phyloP scores from a whole-genome alignment of 2,113 vertebrate genomes.

The Lepus americanus region DNA sequence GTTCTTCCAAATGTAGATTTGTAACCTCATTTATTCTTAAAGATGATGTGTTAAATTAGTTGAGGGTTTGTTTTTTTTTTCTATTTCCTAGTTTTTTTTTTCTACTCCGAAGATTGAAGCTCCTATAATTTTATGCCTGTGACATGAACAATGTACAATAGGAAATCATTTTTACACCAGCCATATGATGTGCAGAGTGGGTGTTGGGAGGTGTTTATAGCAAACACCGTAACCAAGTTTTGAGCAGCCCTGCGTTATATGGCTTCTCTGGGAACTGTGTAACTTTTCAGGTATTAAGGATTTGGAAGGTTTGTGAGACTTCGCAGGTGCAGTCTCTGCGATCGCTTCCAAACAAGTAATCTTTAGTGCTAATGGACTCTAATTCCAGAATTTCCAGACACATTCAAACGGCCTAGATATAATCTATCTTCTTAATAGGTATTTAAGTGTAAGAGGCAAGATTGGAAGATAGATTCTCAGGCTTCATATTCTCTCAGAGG shows the following conservation, averaged over 20 bases:
- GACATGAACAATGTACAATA: conserved; percentile 73
- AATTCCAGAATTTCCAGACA: conserved; percentile 28
- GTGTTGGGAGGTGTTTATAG: neutral
- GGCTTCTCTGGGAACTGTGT: neutral
- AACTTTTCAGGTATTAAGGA: conserved; percentile 33
- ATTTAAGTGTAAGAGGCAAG: conserved; percentile 6
- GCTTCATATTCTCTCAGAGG: neutral
- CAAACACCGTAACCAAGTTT: neutral
- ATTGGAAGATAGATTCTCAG: neutral
- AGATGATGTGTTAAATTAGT: conserved; percentile 79
- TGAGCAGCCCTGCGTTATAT: neutral
- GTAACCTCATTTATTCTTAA: conserved; percentile 86
- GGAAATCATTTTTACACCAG: conserved; percentile 59
- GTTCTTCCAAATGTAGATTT: conserved; percentile 85
- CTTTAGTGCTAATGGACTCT: neutral
- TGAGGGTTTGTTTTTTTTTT: conserved; percentile 4
- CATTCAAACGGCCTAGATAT: neutral
- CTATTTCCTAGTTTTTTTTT: conserved; percentile 46
- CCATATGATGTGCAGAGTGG: neutral
- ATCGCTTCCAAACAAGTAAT: conserved; percentile 40
- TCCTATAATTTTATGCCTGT: conserved; percentile 62
- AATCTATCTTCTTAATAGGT: conserved; percentile 34
- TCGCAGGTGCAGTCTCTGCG: neutral
- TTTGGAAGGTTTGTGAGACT: neutral
- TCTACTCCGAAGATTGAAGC: conserved; percentile 60